Percentiles rank a stretch among this genome's conserved stretches.
Conservation (phyloP, 2,113 vertebrate species). For the Urocitellus parryii region DNA sequence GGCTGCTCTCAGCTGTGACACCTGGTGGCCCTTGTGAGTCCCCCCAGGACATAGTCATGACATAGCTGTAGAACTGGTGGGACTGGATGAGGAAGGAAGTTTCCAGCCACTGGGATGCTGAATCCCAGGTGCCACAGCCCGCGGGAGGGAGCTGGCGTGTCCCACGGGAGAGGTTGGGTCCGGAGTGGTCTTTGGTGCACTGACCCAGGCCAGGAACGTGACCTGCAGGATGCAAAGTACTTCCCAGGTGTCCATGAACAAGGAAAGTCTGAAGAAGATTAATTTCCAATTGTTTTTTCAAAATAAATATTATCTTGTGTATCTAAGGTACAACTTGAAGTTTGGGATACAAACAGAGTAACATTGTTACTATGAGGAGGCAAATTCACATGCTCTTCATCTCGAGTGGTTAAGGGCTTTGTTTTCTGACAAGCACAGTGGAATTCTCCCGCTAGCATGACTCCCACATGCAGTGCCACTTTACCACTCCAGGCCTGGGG, state of each 20-base stretch:
- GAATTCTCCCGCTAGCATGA: too few relatives aligned
- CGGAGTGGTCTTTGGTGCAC: background rate
- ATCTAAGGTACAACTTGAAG: too few relatives aligned
- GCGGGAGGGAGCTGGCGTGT: accelerated
- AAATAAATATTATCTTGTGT: too few relatives aligned
- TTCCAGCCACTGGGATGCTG: background rate
- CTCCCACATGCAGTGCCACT: too few relatives aligned
- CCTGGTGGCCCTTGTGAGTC: too few relatives aligned
- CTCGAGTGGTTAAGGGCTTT: too few relatives aligned
- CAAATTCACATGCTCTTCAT: background rate
- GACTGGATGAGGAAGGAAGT: background rate
- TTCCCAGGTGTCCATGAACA: background rate
- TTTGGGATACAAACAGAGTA: background rate
- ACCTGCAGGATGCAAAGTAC: accelerated
- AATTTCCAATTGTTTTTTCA: background rate
- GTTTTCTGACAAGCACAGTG: too few relatives aligned
- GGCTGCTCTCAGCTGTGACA: too few relatives aligned
- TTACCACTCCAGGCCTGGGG: too few relatives aligned
- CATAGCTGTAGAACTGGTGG: too few relatives aligned
- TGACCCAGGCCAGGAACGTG: background rate
- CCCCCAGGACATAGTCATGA: too few relatives aligned
- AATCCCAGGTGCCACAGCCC: too few relatives aligned
- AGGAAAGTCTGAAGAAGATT: background rate
- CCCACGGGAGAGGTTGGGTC: background rate
- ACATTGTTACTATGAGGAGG: background rate